Evolutionary conservation across 2,113 vertebrate genomes (phyloP).

Genomic region (Gavia stellata): DNA sequence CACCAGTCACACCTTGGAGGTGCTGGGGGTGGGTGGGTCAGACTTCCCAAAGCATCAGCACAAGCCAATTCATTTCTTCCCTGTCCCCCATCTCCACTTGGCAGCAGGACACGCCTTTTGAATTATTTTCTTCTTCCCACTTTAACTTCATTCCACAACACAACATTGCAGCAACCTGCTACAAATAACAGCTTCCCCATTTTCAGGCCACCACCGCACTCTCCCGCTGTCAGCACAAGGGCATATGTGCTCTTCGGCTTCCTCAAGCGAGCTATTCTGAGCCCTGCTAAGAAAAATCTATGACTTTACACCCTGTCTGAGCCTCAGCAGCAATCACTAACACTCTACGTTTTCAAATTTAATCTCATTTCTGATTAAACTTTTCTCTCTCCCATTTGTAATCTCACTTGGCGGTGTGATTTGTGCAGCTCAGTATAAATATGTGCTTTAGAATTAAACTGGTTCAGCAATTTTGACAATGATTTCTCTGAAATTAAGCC

Average conservation of each 20-base stretch:
- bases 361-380: constrained; percentile 69
- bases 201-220: not conserved
- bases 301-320: constrained; percentile 27
- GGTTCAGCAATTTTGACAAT: constrained; percentile 70
- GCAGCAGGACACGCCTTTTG: not conserved
- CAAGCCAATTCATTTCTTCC: not conserved
- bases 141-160: not conserved
- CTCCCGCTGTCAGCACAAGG: not conserved
- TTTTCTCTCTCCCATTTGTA: constrained; percentile 57
- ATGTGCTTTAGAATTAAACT: constrained; percentile 70
- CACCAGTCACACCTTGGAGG: accelerated
- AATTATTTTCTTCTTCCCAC: not conserved
- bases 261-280: not conserved
- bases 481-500: constrained; percentile 70
- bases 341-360: constrained; percentile 26
- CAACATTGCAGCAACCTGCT: not conserved
- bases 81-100: not conserved
- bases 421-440: constrained; percentile 64
- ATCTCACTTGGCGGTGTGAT: constrained; percentile 6
- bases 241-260: not conserved
- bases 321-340: not conserved
- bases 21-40: not conserved
- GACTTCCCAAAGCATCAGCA: not conserved
- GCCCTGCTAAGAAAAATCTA: not conserved
- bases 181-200: not conserved